These are phyloP conservation scores for Mythimna loreyi DNA, from an alignment of 2,888 invertebrate genomes.

Conservation along the genomic window DNA sequence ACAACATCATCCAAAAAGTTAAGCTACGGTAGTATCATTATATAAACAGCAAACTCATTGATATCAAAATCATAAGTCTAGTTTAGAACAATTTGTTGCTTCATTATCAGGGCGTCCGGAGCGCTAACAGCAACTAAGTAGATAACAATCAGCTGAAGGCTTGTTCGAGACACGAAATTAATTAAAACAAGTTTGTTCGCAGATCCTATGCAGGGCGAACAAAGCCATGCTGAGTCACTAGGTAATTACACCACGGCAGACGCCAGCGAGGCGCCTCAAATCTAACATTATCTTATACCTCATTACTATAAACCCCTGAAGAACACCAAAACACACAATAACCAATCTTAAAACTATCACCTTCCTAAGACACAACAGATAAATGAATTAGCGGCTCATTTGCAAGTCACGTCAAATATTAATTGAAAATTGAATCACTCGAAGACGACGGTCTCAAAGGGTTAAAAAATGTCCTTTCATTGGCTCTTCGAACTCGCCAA, in stretches of 20 bases:
- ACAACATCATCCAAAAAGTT: not conserved
- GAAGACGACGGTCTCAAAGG: slow-evolving; percentile 65
- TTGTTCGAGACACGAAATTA: slow-evolving; percentile 91
- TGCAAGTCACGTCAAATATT: slow-evolving; percentile 67
- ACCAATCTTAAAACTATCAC: slow-evolving; percentile 59
- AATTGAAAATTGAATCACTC: slow-evolving; percentile 63
- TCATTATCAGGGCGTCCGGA: slow-evolving; percentile 87
- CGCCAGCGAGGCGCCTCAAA: slow-evolving; percentile 83
- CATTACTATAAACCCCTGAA: slow-evolving; percentile 71
- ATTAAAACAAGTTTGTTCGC: slow-evolving; percentile 91
- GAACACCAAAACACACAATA: slow-evolving; percentile 44
- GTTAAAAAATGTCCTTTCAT: slow-evolving; percentile 71
- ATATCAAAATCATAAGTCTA: slow-evolving; percentile 79
- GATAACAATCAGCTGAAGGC: slow-evolving; percentile 90
- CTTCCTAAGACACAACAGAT: slow-evolving; percentile 50
- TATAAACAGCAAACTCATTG: slow-evolving; percentile 56
- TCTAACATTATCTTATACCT: slow-evolving; percentile 84
- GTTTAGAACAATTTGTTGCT: slow-evolving; percentile 86
- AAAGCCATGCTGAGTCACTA: slow-evolving; percentile 90
- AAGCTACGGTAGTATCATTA: slow-evolving; percentile 21
- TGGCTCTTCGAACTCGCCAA: slow-evolving; percentile 68
- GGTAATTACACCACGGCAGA: slow-evolving; percentile 87
- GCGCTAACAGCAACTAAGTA: slow-evolving; percentile 89
- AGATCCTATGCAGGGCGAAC: slow-evolving; percentile 90
- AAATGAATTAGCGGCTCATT: slow-evolving; percentile 60